Percentiles rank a stretch among this genome's conserved stretches.
These are phyloP conservation scores for Diorhabda carinulata DNA, from an alignment of 1,140 invertebrate species.

Conservation along the genomic window DNA sequence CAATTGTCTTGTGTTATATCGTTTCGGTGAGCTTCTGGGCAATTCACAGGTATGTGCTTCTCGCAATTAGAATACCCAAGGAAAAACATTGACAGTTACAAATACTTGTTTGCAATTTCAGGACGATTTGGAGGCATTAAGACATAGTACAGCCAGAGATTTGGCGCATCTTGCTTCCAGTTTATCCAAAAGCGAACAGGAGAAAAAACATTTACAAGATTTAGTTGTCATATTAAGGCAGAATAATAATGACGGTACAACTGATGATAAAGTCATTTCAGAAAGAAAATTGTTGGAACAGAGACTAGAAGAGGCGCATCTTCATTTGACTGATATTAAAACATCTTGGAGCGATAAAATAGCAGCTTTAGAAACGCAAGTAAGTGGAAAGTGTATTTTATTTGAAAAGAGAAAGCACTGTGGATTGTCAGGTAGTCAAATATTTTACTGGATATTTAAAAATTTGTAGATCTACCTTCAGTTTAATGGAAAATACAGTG, in stretches of 20 bases:
- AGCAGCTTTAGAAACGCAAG: constrained; percentile 78
- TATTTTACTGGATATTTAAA: too few species aligned
- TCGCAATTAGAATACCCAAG: neutral
- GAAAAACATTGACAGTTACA: neutral
- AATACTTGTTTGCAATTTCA: constrained; percentile 38
- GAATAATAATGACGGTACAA: constrained; percentile 49
- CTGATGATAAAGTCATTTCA: constrained; percentile 56
- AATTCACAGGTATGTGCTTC: constrained; percentile 41
- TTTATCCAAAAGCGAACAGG: constrained; percentile 60
- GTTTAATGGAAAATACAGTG: too few species aligned
- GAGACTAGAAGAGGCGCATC: constrained; percentile 75
- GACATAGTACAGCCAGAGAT: constrained; percentile 61
- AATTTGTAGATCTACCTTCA: too few species aligned
- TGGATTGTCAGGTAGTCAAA: too few species aligned
- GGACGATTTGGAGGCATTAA: constrained; percentile 66
- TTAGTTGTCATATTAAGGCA: constrained; percentile 63
- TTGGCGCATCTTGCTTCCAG: constrained; percentile 56
- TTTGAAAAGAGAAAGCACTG: too few species aligned
- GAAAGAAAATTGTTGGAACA: constrained; percentile 69
- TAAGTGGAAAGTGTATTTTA: constrained; percentile 39
- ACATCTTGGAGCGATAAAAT: constrained; percentile 87
- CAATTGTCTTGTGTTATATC: constrained; percentile 14
- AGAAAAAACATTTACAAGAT: constrained; percentile 61
- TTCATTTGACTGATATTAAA: constrained; percentile 83
- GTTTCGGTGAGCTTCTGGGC: constrained; percentile 29